Evolutionary conservation across 2,797 vertebrate genomes (phyloP), one percentile per base, ranked within the genome.

Genomic region (Bradypodion pumilum): DNA sequence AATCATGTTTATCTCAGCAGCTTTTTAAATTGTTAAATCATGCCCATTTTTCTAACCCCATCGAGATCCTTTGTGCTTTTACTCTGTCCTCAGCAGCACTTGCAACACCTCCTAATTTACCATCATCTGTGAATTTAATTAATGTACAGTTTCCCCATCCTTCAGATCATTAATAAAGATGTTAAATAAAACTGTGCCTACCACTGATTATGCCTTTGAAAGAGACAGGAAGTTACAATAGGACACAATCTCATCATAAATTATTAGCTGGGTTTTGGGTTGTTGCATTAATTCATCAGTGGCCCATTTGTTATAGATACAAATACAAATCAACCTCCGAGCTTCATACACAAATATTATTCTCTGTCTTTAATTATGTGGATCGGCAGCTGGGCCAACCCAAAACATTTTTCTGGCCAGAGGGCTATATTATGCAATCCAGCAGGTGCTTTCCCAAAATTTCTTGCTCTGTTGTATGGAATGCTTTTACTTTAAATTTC

Each of bases 91-190:
- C 0, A 0, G 60, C 88, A 87, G 91, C 91, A 90, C 92, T 93
- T 90, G 90, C 91, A 87, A 92, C 92, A 91, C 90, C 91, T 94
- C 89, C 91, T 92, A 93, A 93, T 91, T 91, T 87, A 93, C 91
- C 89, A 87, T 91, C 93, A 90, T 93, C 91, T 93, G 91, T 87
- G 91, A 94, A 94, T 92, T 91, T 92, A 94, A 94, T 94, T 94
- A 93, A 90, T 87, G 82, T 92, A 90, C 89, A 92, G 88, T 87
- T 92, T 92, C 90, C 87, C 91, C 84, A 86, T 93, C 91, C 91
- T 94, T 93, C 89, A 91, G 88, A 91, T 92, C 93, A 92, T 93
- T 94, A 94, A 94, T 94, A 94, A 94, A 91, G 86, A 93, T 93
- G 90, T 93, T 94, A 92, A 92, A 92, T 92, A 94, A 93, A 93